Percentiles rank a stretch among this genome's conserved stretches.
These are phyloP conservation scores for Sorex araneus DNA, from an alignment of 2,113 vertebrate species.

Conservation along the genomic window DNA sequence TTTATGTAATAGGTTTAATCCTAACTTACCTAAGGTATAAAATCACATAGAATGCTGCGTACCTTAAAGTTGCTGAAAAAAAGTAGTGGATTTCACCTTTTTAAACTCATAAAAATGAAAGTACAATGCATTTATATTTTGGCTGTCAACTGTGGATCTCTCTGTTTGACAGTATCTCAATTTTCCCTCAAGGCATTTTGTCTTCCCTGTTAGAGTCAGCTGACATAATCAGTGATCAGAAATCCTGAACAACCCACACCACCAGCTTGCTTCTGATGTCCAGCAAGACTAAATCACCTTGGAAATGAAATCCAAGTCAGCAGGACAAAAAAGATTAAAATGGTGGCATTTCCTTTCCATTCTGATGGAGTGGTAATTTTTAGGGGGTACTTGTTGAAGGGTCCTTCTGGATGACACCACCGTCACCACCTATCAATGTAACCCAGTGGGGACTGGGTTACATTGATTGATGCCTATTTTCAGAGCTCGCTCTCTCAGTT, in stretches of 20 bases:
- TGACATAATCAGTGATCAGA: background rate
- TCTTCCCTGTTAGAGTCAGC: background rate
- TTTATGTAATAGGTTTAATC: slow-evolving; percentile 19
- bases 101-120: slow-evolving; percentile 19
- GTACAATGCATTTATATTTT: background rate
- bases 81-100: slow-evolving; percentile 11
- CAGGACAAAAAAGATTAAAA: background rate
- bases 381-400: background rate
- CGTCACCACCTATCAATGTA: no score
- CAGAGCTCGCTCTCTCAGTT: background rate
- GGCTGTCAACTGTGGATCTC: background rate
- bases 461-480: background rate
- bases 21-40: slow-evolving; percentile 32
- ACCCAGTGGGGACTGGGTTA: no score
- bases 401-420: background rate
- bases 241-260: background rate
- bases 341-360: background rate
- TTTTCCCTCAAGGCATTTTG: background rate
- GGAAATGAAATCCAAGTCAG: background rate
- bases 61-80: slow-evolving; percentile 6
- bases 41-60: background rate
- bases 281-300: background rate
- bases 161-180: background rate
- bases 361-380: background rate
- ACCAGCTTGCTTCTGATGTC: background rate